phyloP scores from a whole-genome alignment of 1,140 invertebrate species.

The Liolophura sinensis region DNA sequence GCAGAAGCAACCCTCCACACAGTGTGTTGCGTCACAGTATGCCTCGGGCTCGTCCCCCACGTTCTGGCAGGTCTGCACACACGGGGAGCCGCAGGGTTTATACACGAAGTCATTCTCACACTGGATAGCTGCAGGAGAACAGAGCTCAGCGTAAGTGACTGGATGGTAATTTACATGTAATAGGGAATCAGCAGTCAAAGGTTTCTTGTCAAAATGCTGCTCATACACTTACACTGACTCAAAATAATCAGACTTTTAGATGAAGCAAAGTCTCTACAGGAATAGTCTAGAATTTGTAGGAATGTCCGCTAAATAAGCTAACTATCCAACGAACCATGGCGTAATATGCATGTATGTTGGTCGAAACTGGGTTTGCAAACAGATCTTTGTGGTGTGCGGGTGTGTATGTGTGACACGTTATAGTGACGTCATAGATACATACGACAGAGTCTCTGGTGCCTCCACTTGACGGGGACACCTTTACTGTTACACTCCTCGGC shows the following conservation, averaged over 20 bases:
- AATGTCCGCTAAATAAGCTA: neutral
- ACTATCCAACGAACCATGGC: neutral
- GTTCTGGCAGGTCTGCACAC: conserved; percentile 72
- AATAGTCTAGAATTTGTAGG: neutral
- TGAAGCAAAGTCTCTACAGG: no score
- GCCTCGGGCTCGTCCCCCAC: conserved; percentile 63
- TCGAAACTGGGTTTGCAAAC: conserved; percentile 2
- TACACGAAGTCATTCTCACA: conserved; percentile 82
- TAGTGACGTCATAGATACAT: conserved; percentile 50
- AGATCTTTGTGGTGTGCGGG: conserved; percentile 5
- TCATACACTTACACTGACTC: no score
- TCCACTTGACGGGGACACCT: conserved; percentile 72
- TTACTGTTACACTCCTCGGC: conserved; percentile 75
- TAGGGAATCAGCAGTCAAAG: neutral
- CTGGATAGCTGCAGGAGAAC: conserved; percentile 72
- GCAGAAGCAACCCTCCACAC: conserved; percentile 88
- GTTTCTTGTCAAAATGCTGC: neutral
- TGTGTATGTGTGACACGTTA: neutral
- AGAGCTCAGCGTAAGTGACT: no score
- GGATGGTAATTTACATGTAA: no score
- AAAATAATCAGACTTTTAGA: no score
- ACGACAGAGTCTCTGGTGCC: conserved; percentile 81
- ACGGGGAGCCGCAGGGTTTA: conserved; percentile 76
- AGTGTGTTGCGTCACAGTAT: conserved; percentile 68
- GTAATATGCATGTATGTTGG: neutral